Percentiles rank a stretch among this genome's conserved stretches.
These are phyloP conservation scores for Lepus americanus DNA, from an alignment of 2,113 vertebrate genomes.

Conservation along the genomic window DNA sequence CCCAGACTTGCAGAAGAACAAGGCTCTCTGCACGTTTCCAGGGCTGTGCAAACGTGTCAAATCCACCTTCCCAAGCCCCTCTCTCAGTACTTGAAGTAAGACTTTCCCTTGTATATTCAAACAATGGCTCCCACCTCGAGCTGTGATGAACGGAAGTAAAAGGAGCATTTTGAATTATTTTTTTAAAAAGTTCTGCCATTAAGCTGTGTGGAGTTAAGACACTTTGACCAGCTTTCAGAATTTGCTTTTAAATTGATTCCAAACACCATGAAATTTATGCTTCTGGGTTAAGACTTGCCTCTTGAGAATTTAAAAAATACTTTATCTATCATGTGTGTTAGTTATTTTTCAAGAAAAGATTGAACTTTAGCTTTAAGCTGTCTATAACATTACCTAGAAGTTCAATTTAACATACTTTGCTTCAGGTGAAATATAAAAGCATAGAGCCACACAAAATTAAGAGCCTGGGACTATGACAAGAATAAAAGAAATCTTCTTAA, in stretches of 20 bases:
- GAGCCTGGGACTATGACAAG: background rate
- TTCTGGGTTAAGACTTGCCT: slow-evolving; percentile 16
- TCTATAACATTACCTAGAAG: slow-evolving; percentile 12
- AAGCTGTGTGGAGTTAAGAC: background rate
- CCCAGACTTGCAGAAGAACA: background rate
- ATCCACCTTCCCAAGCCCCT: too few relatives aligned
- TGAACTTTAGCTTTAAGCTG: slow-evolving; percentile 23
- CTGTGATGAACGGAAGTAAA: background rate
- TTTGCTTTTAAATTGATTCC: slow-evolving; percentile 43
- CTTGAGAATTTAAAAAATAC: slow-evolving; percentile 37
- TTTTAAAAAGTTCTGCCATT: background rate
- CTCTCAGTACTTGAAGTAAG: background rate
- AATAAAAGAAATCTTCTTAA: slow-evolving; percentile 37
- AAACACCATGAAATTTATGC: background rate
- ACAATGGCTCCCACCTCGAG: background rate
- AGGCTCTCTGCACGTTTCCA: background rate
- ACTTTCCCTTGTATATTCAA: background rate
- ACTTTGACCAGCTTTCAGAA: slow-evolving; percentile 10
- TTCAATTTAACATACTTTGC: background rate
- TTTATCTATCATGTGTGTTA: background rate
- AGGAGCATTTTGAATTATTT: background rate
- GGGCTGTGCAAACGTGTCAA: background rate
- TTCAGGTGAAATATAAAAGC: slow-evolving; percentile 11
- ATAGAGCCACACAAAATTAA: slow-evolving; percentile 23
- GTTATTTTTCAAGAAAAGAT: slow-evolving; percentile 33